Percentiles rank a stretch among this genome's conserved stretches.
phyloP scores from a whole-genome alignment of 2,888 invertebrate genomes.

The Acleris laterana region DNA sequence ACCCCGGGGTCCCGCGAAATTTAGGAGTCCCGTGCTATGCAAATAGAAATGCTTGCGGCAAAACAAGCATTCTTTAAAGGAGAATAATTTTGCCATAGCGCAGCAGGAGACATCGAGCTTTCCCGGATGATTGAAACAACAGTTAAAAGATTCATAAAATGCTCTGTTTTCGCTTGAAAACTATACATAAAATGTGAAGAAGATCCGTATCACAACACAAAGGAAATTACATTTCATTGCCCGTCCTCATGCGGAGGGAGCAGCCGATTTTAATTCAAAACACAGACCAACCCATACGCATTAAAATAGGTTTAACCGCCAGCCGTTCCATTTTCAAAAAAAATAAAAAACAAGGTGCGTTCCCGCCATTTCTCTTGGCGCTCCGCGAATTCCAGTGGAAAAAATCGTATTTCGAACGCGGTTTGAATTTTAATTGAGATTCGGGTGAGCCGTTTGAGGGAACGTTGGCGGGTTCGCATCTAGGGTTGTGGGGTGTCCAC shows the following conservation, averaged over 20 bases:
- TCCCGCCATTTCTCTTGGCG: conserved; percentile 79
- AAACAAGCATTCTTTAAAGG: conserved; percentile 22
- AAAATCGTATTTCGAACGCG: conserved; percentile 85
- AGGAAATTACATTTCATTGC: conserved; percentile 81
- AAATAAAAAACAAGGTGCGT: conserved; percentile 79
- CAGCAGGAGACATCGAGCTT: not conserved
- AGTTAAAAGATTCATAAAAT: too few species aligned
- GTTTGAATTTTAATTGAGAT: conserved; percentile 85
- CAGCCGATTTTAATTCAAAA: conserved; percentile 79
- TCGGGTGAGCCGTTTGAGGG: conserved; percentile 63
- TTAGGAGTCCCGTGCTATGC: conserved; percentile 34
- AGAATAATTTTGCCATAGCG: conserved; percentile 19
- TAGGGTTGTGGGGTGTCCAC: conserved; percentile 59
- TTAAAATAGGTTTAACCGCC: conserved; percentile 83
- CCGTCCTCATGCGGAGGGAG: conserved; percentile 60
- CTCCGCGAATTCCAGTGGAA: conserved; percentile 83
- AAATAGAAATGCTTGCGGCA: conserved; percentile 32
- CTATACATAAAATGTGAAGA: not conserved
- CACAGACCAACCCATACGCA: conserved; percentile 80
- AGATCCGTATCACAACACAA: conserved; percentile 46
- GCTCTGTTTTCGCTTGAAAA: too few species aligned
- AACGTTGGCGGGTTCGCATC: conserved; percentile 73
- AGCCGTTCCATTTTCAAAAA: conserved; percentile 80
- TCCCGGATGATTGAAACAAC: not conserved
- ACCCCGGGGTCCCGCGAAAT: conserved; percentile 57